Percentiles rank a stretch among this genome's conserved stretches.
These are phyloP conservation scores for Automeris io DNA, from an alignment of 2,888 invertebrate genomes.

Conservation along the genomic window DNA sequence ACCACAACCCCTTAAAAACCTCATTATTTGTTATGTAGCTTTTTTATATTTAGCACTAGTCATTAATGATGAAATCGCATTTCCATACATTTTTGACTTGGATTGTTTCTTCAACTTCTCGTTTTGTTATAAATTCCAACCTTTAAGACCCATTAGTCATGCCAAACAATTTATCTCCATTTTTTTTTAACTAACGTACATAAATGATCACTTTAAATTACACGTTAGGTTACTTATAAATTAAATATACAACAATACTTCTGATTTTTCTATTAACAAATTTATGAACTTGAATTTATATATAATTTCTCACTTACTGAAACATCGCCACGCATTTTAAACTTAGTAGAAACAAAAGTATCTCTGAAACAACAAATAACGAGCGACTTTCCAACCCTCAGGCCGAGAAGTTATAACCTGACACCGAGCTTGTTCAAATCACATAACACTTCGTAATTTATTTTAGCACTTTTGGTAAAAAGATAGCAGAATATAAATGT, in stretches of 20 bases:
- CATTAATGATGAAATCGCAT: too few species aligned
- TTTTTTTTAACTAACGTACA: not conserved
- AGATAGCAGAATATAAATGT: not conserved
- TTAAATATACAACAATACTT: too few species aligned
- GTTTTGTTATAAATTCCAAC: too few species aligned
- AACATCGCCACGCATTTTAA: not conserved
- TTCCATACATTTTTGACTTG: too few species aligned
- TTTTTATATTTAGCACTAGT: too few species aligned
- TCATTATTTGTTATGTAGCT: too few species aligned
- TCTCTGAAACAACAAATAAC: not conserved
- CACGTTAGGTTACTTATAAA: too few species aligned
- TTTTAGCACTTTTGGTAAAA: not conserved
- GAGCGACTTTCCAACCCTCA: not conserved
- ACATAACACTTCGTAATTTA: not conserved
- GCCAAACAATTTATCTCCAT: not conserved
- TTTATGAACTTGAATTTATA: not conserved
- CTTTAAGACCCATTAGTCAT: not conserved
- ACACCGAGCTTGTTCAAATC: not conserved
- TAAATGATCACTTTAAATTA: not conserved
- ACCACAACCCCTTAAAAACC: too few species aligned
- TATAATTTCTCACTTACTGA: not conserved
- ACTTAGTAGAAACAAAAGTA: not conserved
- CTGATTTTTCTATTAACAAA: not conserved
- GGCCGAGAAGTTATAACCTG: not conserved
- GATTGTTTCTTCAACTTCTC: too few species aligned